Base-by-base conservation (phyloP, 2,113 vertebrate species). In the Cranoglanis bouderius region DNA sequence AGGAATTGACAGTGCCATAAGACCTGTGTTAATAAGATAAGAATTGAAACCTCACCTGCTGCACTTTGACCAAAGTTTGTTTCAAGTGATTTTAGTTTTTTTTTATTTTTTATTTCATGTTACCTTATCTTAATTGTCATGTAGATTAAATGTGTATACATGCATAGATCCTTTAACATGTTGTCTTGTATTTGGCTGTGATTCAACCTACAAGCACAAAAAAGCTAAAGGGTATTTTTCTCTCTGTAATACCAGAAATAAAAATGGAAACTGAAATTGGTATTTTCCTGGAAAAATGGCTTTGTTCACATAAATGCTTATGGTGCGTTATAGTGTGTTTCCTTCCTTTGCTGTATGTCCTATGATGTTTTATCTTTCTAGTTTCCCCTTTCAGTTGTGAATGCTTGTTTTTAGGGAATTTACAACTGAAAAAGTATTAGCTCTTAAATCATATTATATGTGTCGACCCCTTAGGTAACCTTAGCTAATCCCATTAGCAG, bases 21-120 rank as follows among this genome's bases (percentile, higher is more conserved):
- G 67, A 57, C 6, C 6, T 75, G 55, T 74, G 29, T 53, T 29
- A 49, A 14, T 75, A 29, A 35, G 21, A 85, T 85, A 67, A 53
- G 13, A 70, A 70, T 16, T 72, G 84, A 32, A 72, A 26, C 18
- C 67, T 59, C 13, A 40, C 14, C 35, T 86, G 16, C 24, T 57
- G 85, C 85, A 86, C 53, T 61, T 57, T 86, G 51, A 85, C 67
- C 10, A 85, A 74, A 29, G 46, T 85, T 85, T 85, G 38, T 53
- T 74, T 85, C 32, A 72, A 85, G 51, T 38, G 19, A 74, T 57
- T 32, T 74, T 29, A 72, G 18, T 85, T 51, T 40, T 57, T 57
- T 72, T 9, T 49, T 49, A 49, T 49, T 49, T 49, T 49, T 55
- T 85, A 35, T 85, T 85, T 35, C 53, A 29, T 75, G 51, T 35